These are phyloP conservation scores for Macrosteles quadrilineatus DNA, from an alignment of 1,140 invertebrate species.

Conservation along the genomic window DNA sequence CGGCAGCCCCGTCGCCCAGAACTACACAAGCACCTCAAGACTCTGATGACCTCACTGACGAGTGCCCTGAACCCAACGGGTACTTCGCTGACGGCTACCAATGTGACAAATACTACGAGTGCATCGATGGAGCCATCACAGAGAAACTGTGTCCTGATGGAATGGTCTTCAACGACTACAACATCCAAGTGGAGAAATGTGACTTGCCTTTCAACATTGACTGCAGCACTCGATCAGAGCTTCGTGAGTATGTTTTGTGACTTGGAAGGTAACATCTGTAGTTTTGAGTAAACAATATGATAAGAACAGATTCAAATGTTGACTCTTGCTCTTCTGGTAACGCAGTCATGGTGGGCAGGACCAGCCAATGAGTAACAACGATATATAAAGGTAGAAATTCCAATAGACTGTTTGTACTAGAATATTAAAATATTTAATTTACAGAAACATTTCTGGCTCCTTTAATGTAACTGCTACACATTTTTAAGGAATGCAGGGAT, in stretches of 20 bases:
- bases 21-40: constrained; percentile 31
- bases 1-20: not conserved
- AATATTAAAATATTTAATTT: too few relatives aligned
- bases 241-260: constrained; percentile 85
- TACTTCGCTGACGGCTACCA: constrained; percentile 84
- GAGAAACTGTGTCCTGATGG: constrained; percentile 86
- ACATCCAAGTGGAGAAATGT: constrained; percentile 78
- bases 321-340: too few relatives aligned
- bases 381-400: too few relatives aligned
- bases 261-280: too few relatives aligned
- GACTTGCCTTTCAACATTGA: constrained; percentile 86
- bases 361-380: too few relatives aligned
- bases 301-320: too few relatives aligned
- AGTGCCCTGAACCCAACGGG: constrained; percentile 81
- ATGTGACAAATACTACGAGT: constrained; percentile 90
- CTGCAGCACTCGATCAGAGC: constrained; percentile 70
- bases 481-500: too few relatives aligned
- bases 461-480: too few relatives aligned
- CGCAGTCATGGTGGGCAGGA: too few relatives aligned
- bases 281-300: too few relatives aligned
- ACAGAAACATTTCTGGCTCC: too few relatives aligned
- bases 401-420: too few relatives aligned
- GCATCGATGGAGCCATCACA: constrained; percentile 64
- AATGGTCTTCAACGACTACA: constrained; percentile 89
- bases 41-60: constrained; percentile 52